phyloP scores from a whole-genome alignment of 2,113 vertebrate genomes.

The Alligator sinensis region DNA sequence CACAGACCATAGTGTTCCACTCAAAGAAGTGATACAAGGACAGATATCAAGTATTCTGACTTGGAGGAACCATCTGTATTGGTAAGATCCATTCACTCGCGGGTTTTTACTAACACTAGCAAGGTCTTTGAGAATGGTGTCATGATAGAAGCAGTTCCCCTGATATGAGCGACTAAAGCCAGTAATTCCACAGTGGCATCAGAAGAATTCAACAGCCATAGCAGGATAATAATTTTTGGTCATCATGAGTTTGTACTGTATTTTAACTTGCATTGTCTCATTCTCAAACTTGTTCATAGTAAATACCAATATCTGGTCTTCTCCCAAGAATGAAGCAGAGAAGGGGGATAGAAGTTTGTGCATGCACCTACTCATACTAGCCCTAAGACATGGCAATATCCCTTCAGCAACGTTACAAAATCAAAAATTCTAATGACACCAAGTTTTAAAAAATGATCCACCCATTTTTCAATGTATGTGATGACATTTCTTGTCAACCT shows the following conservation, averaged over 20 bases:
- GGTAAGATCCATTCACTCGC: background rate
- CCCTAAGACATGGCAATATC: too few species aligned
- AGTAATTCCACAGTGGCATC: background rate
- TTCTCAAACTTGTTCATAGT: background rate
- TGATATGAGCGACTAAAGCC: background rate
- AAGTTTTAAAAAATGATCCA: too few species aligned
- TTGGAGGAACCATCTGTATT: background rate
- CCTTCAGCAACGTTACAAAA: too few species aligned
- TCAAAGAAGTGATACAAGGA: background rate
- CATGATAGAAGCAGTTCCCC: background rate
- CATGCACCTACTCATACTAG: background rate
- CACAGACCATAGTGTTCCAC: background rate
- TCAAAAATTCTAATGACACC: too few species aligned
- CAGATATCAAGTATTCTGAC: background rate
- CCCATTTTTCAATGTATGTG: too few species aligned
- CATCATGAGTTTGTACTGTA: background rate
- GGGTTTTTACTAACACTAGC: background rate
- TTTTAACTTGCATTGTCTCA: background rate
- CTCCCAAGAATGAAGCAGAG: background rate
- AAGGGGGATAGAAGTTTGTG: background rate
- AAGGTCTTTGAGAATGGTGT: background rate
- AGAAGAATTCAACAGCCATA: background rate
- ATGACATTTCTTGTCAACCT: background rate
- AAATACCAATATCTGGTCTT: background rate
- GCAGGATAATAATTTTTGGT: rapidly evolving